Conservation (phyloP, 2,797 vertebrate genomes). For the Clarias fuscus region DNA sequence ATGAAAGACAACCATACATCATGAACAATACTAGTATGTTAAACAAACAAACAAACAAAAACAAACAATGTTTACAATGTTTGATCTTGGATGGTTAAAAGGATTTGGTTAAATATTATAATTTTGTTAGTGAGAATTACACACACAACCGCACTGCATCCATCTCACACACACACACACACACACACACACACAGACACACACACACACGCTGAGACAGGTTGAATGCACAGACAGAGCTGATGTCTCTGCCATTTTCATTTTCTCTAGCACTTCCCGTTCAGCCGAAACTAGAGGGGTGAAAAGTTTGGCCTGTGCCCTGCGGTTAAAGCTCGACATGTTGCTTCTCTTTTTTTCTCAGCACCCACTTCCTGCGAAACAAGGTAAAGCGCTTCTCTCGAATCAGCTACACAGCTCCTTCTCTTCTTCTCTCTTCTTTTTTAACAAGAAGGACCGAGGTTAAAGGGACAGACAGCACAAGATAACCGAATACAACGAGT, state of each 20-base stretch:
- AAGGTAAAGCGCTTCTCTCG: conserved; percentile 42
- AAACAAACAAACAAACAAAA: background rate
- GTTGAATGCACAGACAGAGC: background rate
- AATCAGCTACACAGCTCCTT: background rate
- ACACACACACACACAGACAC: background rate
- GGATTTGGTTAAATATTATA: background rate
- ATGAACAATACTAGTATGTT: too few species aligned
- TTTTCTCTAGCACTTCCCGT: conserved; percentile 58
- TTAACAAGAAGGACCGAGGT: background rate
- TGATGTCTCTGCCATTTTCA: conserved; percentile 26
- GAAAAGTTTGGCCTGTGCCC: conserved; percentile 74
- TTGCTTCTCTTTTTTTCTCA: conserved; percentile 66
- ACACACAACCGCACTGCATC: background rate
- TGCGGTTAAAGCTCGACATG: conserved; percentile 68
- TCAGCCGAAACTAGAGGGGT: conserved; percentile 59
- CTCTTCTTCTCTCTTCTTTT: conserved; percentile 4
- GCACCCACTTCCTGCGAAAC: conserved; percentile 71
- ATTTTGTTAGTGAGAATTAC: background rate
- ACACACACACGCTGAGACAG: background rate
- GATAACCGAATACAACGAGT: background rate
- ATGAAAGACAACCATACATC: background rate
- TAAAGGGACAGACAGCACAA: background rate
- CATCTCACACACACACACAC: background rate
- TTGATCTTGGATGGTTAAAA: background rate
- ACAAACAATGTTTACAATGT: background rate